Evolutionary conservation across 2,113 vertebrate species (phyloP).

Genomic region (Petromus typicus): DNA sequence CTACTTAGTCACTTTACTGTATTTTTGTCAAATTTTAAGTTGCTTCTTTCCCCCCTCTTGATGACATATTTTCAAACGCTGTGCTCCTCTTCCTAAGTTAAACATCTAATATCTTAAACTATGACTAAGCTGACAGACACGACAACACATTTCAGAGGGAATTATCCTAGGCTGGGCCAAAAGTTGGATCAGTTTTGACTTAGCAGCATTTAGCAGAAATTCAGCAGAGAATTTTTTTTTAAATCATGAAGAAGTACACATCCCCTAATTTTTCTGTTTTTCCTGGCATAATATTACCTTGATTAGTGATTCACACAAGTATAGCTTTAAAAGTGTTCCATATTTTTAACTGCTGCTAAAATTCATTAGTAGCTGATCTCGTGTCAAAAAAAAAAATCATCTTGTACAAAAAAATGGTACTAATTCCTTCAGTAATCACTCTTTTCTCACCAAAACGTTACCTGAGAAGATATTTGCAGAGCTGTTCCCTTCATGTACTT

Average conservation of each 20-base stretch:
- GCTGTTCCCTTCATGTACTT: background rate
- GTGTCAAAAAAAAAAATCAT: background rate
- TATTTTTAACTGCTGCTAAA: background rate
- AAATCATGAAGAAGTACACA: background rate
- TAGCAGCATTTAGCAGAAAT: conserved; percentile 45
- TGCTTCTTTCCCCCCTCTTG: background rate
- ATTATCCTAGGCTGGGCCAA: background rate
- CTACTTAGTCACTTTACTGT: background rate
- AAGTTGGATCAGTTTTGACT: conserved; percentile 30
- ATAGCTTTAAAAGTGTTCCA: background rate
- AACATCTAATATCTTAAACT: conserved; percentile 54
- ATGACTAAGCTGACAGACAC: conserved; percentile 54
- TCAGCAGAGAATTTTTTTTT: background rate
- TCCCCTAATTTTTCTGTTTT: background rate
- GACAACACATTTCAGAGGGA: conserved; percentile 55
- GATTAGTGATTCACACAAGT: conserved; percentile 47
- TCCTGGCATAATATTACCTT: background rate
- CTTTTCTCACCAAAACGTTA: conserved; percentile 2
- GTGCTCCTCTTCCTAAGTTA: conserved; percentile 30
- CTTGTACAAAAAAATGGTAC: background rate
- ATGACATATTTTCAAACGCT: conserved; percentile 70
- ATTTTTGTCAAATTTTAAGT: conserved; percentile 43
- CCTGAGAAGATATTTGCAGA: background rate
- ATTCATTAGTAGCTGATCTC: background rate
- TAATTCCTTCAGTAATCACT: background rate